A percentile compares a stretch with the other conserved stretches of the same genome.
phyloP scores from a whole-genome alignment of 2,888 invertebrate species.

The Eledone cirrhosa region DNA sequence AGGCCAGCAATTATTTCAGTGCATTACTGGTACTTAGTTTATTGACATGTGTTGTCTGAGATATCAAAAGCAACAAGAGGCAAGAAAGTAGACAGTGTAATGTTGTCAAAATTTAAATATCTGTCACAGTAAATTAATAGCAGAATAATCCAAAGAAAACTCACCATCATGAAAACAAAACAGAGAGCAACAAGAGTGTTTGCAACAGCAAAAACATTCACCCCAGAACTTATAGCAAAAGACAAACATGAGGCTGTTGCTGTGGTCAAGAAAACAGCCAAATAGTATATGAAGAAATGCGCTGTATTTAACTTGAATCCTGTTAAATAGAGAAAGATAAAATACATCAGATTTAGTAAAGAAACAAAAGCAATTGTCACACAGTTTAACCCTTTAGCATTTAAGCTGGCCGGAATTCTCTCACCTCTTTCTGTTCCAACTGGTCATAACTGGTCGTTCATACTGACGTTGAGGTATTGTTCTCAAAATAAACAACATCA shows the following conservation, averaged over 20 bases:
- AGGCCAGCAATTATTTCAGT: no score
- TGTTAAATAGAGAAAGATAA: constrained; percentile 37
- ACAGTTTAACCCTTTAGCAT: no score
- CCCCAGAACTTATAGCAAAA: constrained; percentile 61
- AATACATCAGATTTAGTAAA: neutral
- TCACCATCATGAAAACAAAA: constrained; percentile 66
- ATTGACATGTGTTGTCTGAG: neutral
- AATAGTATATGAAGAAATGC: constrained; percentile 60
- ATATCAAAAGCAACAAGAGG: neutral
- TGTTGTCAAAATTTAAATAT: no score
- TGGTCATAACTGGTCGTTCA: no score
- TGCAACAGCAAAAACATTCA: constrained; percentile 61
- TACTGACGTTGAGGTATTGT: no score
- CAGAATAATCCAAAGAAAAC: constrained; percentile 29
- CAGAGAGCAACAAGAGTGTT: constrained; percentile 60
- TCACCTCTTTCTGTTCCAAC: no score
- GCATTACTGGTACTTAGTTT: neutral
- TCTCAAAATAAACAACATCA: no score
- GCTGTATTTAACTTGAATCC: constrained; percentile 51
- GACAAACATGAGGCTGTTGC: constrained; percentile 62
- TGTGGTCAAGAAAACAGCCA: constrained; percentile 60
- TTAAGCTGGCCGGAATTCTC: no score
- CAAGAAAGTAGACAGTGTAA: neutral
- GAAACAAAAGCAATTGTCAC: no score
- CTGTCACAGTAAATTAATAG: neutral